Percentiles rank a stretch among this genome's conserved stretches.
Conservation (phyloP, 2,888 invertebrate species). For the Eulithis prunata region DNA sequence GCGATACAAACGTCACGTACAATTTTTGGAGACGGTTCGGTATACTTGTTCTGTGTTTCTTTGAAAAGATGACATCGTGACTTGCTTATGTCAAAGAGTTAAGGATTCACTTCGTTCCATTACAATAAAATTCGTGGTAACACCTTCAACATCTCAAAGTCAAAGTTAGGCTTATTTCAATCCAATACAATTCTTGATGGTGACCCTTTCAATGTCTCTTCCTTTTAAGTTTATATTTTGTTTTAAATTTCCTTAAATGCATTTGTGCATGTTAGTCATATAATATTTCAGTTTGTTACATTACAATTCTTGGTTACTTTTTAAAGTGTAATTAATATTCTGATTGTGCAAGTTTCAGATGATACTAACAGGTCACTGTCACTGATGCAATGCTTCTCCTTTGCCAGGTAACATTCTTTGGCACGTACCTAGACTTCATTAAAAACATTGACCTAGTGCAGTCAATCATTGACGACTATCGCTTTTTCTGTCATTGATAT, state of each 20-base stretch:
- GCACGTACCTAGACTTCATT: conserved; percentile 35
- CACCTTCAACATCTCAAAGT: too few species aligned
- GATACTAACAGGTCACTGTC: conserved; percentile 24
- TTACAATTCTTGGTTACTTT: too few species aligned
- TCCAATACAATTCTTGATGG: too few species aligned
- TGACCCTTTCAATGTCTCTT: too few species aligned
- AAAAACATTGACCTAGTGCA: conserved; percentile 37
- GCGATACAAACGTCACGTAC: conserved; percentile 61
- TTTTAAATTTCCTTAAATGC: too few species aligned
- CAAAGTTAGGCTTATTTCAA: too few species aligned
- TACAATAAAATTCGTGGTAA: too few species aligned
- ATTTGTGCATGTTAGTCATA: too few species aligned
- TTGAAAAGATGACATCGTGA: conserved; percentile 14
- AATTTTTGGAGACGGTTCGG: conserved; percentile 11
- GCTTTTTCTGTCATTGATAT: conserved; percentile 11
- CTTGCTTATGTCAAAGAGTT: not conserved
- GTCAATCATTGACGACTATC: conserved; percentile 22
- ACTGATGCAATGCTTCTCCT: conserved; percentile 37
- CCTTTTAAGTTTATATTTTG: too few species aligned
- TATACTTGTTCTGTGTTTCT: conserved; percentile 22
- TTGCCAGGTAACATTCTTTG: conserved; percentile 43
- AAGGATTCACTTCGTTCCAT: too few species aligned
- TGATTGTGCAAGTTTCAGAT: conserved; percentile 21
- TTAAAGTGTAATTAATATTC: too few species aligned
- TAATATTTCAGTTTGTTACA: too few species aligned